Percentiles rank a stretch among this genome's conserved stretches.
Evolutionary conservation across 2,113 vertebrate species (phyloP).

Genomic region (Campylomormyrus numenius): DNA sequence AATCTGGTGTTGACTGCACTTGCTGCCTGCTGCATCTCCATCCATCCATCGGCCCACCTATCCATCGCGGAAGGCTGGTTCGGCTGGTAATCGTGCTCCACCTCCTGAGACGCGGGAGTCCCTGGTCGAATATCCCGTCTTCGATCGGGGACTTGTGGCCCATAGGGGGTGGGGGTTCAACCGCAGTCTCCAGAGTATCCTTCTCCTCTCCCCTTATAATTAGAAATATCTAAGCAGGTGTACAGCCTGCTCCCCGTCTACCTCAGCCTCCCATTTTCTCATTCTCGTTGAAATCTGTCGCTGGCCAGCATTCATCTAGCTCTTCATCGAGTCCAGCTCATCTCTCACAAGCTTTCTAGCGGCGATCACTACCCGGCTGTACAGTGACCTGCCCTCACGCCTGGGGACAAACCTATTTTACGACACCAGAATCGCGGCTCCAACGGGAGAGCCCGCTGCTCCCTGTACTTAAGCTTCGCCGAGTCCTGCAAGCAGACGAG

Average conservation of each 20-base stretch:
- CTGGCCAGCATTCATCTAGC: conserved; percentile 41
- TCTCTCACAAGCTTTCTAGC: conserved; percentile 27
- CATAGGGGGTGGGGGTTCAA: conserved; percentile 36
- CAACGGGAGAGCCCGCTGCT: conserved; percentile 25
- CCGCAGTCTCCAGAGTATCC: conserved; percentile 27
- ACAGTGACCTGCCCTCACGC: not conserved
- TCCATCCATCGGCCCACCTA: not conserved
- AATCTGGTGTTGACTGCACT: conserved; percentile 10
- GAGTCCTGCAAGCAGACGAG: conserved; percentile 45
- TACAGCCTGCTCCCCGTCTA: conserved; percentile 34
- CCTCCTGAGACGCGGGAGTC: conserved; percentile 28
- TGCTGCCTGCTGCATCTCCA: conserved; percentile 12
- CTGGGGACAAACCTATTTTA: not conserved
- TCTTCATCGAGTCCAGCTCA: conserved; percentile 31
- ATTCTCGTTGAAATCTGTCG: conserved; percentile 50
- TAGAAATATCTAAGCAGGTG: not conserved
- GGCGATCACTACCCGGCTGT: conserved; percentile 37
- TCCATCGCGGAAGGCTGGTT: conserved; percentile 42
- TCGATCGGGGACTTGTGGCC: conserved; percentile 38
- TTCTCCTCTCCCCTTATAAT: conserved; percentile 30
- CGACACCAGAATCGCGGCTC: not conserved
- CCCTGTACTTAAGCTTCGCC: conserved; percentile 40
- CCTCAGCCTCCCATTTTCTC: conserved; percentile 40
- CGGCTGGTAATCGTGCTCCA: conserved; percentile 61
- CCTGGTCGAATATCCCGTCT: conserved; percentile 15